Conservation (phyloP, 2,113 vertebrate genomes). For the Mesocricetus auratus region DNA sequence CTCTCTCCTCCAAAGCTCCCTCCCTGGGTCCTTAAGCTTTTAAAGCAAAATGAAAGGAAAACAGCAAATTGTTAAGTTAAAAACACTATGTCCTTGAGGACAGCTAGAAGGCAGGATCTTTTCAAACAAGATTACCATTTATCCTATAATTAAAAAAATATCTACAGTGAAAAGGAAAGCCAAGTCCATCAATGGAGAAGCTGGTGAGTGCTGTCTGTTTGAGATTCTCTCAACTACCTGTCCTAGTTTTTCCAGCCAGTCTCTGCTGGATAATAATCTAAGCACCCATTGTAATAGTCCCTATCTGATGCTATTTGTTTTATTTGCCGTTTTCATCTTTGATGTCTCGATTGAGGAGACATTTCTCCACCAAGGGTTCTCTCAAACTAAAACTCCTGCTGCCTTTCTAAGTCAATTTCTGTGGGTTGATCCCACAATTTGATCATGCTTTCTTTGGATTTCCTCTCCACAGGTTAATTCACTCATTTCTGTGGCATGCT, state of each 20-base stretch:
- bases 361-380: background rate
- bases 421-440: too few relatives aligned
- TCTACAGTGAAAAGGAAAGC: background rate
- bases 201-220: too few relatives aligned
- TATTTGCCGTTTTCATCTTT: background rate
- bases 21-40: background rate
- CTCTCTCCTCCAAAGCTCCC: background rate
- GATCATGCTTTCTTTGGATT: background rate
- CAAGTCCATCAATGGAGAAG: background rate
- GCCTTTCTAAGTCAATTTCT: background rate
- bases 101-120: background rate
- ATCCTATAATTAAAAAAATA: background rate
- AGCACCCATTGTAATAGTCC: background rate
- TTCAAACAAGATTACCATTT: too few relatives aligned
- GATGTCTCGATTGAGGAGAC: too few relatives aligned
- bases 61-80: background rate
- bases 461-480: too few relatives aligned
- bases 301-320: background rate
- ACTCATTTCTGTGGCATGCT: background rate
- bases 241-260: background rate
- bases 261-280: background rate
- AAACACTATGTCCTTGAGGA: background rate
- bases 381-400: background rate
- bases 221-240: background rate
- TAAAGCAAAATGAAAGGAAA: background rate